A percentile compares a stretch with the other conserved stretches of the same genome.
These are phyloP conservation scores for Amphipyra berbera DNA, from an alignment of 2,888 invertebrate genomes.

Conservation along the genomic window DNA sequence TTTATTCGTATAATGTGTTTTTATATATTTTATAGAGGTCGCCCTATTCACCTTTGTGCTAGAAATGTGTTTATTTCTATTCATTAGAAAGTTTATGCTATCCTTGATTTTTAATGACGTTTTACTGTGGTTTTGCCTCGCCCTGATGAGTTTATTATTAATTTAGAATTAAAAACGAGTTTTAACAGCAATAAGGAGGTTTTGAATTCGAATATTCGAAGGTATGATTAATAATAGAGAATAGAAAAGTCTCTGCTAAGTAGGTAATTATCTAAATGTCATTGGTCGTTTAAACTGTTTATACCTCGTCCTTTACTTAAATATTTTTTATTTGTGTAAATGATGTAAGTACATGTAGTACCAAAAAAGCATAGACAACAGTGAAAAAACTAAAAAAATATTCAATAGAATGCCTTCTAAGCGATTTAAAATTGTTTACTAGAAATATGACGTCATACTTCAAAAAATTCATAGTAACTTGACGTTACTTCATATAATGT, in stretches of 20 bases:
- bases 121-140: constrained; percentile 35
- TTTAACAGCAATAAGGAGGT: constrained; percentile 20
- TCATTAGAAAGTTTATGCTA: constrained; percentile 70
- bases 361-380: too few species aligned
- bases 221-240: constrained; percentile 8
- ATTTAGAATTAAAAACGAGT: constrained; percentile 25
- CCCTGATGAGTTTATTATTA: constrained; percentile 36
- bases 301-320: not conserved
- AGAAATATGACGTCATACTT: too few species aligned
- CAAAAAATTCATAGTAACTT: too few species aligned
- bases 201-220: not conserved
- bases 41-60: constrained; percentile 74
- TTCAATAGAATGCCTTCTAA: too few species aligned
- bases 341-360: too few species aligned
- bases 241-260: not conserved
- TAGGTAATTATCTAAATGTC: not conserved
- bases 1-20: constrained; percentile 62
- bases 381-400: too few species aligned
- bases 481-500: too few species aligned
- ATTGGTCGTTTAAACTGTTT: too few species aligned
- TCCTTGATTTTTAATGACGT: constrained; percentile 57
- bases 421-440: too few species aligned
- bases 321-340: not conserved
- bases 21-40: constrained; percentile 69
- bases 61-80: constrained; percentile 67